Base-by-base conservation (phyloP, 1,140 invertebrate species). In the Trachymyrmex septentrionalis region DNA sequence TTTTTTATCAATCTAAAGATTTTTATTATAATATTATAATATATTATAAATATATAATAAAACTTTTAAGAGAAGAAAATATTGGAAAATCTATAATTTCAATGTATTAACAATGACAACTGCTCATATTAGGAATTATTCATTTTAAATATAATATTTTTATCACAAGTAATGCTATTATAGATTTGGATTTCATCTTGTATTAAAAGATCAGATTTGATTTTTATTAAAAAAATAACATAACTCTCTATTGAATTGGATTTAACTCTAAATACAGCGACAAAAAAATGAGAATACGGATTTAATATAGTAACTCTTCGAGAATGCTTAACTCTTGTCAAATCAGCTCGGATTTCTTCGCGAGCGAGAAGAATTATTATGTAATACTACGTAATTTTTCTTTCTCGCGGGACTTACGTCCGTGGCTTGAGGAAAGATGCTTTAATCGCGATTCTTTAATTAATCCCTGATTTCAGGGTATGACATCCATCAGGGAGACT, bases 381-480 rank as follows among this genome's bases (percentile, higher is more conserved):
- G 24, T 19, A 24, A 73, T 12, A 14, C 19, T 16, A 21, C 64
- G 21, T 57, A 38, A 82, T 63, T 59, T 53, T 63, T 63, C 48
- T 53, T 61, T 59, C 24, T 2, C 38, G n/a, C 19, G 27, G 1
- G 14, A 75, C 14, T 63, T 61, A 21, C 0, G 0, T 34, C 38
- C 16, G 12, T 19, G 34, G 71, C 38, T 72, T n/a, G 24, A 48
- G n/a, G 24, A 53, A 80, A 80, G 61, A 3, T 75, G n/a, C 27
- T 34, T 84, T 61, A 73, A 82, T 6, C 38, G 38, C 24, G 55
- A 61, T 61, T 82, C 34, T 82, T 82, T 55, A 27, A 82, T 82
- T 82, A 82, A 72, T 63, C 38, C n/a, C 14, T 24, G 24, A 73
- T 71, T 82, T 69, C 24, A 16, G 19, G 1, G 30, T 61, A 38